phyloP scores from a whole-genome alignment of 2,797 vertebrate genomes.

The Rhabdomys pumilio region DNA sequence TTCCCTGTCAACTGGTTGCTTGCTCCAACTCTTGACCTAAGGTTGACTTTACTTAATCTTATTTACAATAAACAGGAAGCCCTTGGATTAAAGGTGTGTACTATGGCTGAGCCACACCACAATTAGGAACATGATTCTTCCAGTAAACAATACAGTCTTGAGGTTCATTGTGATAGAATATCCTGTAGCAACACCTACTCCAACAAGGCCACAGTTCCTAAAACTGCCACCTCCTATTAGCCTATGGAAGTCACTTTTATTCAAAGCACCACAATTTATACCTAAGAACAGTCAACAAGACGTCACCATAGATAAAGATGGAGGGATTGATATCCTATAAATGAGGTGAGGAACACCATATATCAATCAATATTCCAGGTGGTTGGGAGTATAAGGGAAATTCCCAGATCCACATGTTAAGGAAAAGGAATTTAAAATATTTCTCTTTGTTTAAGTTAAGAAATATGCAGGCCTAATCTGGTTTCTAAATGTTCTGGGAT shows the following conservation, averaged over 20 bases:
- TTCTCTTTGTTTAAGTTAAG: not conserved
- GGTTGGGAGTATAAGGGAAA: not conserved
- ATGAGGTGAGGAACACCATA: not conserved
- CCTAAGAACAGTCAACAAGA: not conserved
- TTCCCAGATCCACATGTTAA: not conserved
- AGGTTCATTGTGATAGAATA: not conserved
- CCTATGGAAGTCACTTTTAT: not conserved
- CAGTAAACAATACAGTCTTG: not conserved
- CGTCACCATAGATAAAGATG: not conserved
- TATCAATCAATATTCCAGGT: constrained; percentile 27
- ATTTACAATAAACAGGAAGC: not conserved
- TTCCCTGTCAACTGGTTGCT: not conserved
- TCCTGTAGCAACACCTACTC: not conserved
- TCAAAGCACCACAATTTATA: not conserved
- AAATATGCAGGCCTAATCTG: not conserved
- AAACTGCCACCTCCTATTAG: not conserved
- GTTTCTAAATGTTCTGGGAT: not conserved
- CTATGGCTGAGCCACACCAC: not conserved
- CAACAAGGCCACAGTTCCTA: not conserved
- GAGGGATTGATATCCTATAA: not conserved
- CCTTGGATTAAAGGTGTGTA: not conserved
- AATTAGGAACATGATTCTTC: not conserved
- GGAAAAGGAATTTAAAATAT: not conserved
- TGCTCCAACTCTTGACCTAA: not conserved
- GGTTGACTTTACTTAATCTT: not conserved